Evolutionary conservation across 2,888 invertebrate genomes (phyloP).

Genomic region (Arenicola marina): DNA sequence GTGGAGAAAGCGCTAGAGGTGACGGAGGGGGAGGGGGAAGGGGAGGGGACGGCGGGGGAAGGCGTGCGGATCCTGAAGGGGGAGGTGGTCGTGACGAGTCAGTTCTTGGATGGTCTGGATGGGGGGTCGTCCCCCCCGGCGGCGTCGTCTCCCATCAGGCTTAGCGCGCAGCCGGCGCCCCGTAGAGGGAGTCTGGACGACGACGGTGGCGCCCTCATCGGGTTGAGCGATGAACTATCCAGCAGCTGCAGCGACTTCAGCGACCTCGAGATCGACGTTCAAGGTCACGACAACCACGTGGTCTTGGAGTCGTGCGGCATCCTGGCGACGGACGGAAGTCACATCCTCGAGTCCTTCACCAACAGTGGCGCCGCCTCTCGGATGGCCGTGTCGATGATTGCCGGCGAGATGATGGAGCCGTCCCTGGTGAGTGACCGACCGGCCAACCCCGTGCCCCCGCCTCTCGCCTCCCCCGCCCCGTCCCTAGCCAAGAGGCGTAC

Average conservation of each 20-base stretch:
- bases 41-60: slow-evolving; percentile 2
- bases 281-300: slow-evolving; percentile 40
- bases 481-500: background rate
- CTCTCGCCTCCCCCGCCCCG: too few relatives aligned
- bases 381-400: background rate
- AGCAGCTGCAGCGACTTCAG: background rate
- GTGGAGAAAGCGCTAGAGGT: too few relatives aligned
- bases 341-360: slow-evolving; percentile 27
- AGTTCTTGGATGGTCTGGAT: background rate
- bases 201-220: too few relatives aligned
- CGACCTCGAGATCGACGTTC: background rate
- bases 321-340: slow-evolving; percentile 52
- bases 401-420: background rate
- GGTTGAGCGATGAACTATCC: too few relatives aligned
- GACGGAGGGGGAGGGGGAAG: slow-evolving; percentile 3
- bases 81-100: slow-evolving; percentile 6
- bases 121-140: too few relatives aligned
- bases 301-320: slow-evolving; percentile 60
- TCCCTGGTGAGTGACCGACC: too few relatives aligned
- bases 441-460: too few relatives aligned
- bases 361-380: background rate
- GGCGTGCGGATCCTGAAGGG: slow-evolving; percentile 8
- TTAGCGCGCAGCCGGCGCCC: too few relatives aligned
- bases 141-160: too few relatives aligned
- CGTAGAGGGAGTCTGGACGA: too few relatives aligned